Base-by-base conservation (phyloP, 2,888 invertebrate species). In the Beris morrisii region DNA sequence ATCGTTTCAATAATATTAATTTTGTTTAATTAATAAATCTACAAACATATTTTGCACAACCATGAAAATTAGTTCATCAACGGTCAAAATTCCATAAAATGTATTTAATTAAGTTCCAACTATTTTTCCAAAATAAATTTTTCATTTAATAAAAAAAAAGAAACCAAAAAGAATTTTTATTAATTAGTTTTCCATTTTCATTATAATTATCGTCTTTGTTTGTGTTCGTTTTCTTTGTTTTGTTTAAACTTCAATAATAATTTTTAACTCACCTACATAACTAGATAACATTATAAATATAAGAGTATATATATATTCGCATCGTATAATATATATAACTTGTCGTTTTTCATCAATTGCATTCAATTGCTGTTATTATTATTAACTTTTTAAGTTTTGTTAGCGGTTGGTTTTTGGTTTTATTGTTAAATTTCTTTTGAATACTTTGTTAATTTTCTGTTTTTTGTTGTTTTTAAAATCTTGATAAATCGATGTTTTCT, bases 201-300 rank as follows among this genome's bases (percentile, higher is more conserved):
- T 22, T 22, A 22, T 3, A 22, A 2, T 22, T 22, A 22, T 22
- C 22, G 22, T 22, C 22, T 22, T 22, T 22, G 22, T 22, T 22
- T 22, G 22, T 22, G 22, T 22, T 22, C 22, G 22, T 22, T 1
- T 56, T 54, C 56, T 55, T 46, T 65, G 32, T 54, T 64, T 64
- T 44, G 45, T 64, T 54, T 54, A 54, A 54, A 54, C 32, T 54
- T 54, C 54, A 64, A 64, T 64, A 54, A 64, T 44, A 54, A 75
- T 77, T 76, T 77, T 76, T 77, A 78, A 77, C 75, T 78, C 76
- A 77, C 78, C 78, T 77, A 77, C 77, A 78, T 77, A 77, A 77
- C 77, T 77, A 77, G 78, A 78, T 77, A 77, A 77, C 77, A 77
- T 77, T 73, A 73, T 74, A 73, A 75, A 54, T 64, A 64, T 64